Evolutionary conservation across 2,113 vertebrate species (phyloP), one percentile per base, ranked within the genome.

Genomic region (Pelobates fuscus): DNA sequence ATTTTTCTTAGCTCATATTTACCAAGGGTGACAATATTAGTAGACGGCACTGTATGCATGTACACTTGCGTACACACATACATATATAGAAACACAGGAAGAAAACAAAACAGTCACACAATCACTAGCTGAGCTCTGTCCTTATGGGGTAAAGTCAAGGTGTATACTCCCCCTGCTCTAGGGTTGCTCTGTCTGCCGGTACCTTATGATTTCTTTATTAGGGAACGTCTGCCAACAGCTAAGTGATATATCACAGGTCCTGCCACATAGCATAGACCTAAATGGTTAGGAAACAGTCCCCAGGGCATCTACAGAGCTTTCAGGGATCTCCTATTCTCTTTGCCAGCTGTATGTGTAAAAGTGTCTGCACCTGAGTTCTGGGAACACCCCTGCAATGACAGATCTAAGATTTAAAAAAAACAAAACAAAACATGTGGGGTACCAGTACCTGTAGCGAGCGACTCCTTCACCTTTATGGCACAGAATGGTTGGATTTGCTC

Each of bases 401-500:
- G 44, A 14, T 5, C 44, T 14, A 49, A 17, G 17, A 49, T 49
- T 49, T 12, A 49, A 4, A 14, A 49, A 17, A 12, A 17, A 12
- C 5, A 6, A 46, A 46, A 46, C 14, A 18, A 46, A 46, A 5
- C 69, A 70, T 66, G 12, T 54, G 5, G 7, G 20, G 17, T 14
- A 1, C 44, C 54, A 62, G 89, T 82, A 99, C 97, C 96, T 80
- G 97, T 99, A 74, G 87, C 93, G 70, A 97, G 82, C 0, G 95
- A 91, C 81, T 98, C 97, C 88, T 99, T 99, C 92, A 99, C 93
- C 86, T 95, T 99, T 82, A 99, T 94, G 0, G 96, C 95, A 79
- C 94, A 95, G 84, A 98, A 98, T 21, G 95, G 96, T 20, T 91
- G 87, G 0, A 55, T 70, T 0, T 82, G 83, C 0, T 95, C 93